Base-by-base conservation (phyloP, 1,140 invertebrate species). In the Camponotus floridanus region DNA sequence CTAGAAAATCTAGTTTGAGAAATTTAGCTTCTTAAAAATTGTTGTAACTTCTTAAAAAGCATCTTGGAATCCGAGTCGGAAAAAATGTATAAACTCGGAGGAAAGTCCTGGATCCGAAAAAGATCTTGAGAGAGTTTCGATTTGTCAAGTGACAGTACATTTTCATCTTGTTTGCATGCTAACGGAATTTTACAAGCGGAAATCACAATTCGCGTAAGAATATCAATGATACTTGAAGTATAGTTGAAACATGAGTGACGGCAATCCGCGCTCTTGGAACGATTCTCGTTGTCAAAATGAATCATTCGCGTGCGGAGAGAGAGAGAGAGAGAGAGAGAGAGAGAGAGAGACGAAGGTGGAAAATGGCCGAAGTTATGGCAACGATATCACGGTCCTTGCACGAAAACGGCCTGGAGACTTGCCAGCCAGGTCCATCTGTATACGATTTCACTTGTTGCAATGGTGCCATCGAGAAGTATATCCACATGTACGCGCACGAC, bases 321-420 rank as follows among this genome's bases (percentile, higher is more conserved):
- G 57, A 86, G 57, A 51, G 86, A 83, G n/a, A n/a, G n/a, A n/a
- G n/a, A n/a, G n/a, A n/a, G n/a, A n/a, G n/a, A n/a, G 45, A 83
- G 57, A 26, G 26, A 83, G 57, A 86, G 57, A 51, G 86, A 83
- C 55, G 76, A 18, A 79, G 73, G 62, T 57, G 57, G 87, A 88
- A 80, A 78, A 87, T 81, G 70, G 61, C 45, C 64, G 51, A 61
- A 91, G 84, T 91, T 91, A 90, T 90, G 90, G 88, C 84, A 87
- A 89, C 90, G 90, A 91, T 91, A 91, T 91, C 91, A 91, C 87
- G 91, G 91, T 91, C 90, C 88, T 87, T 91, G 90, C 90, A 89
- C 90, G 90, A 89, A 90, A 91, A 88, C 76, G 87, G 84, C 86
- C 88, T 92, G 91, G 91, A 92, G 76, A 74, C 85, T 83, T 89